Conservation (phyloP, 2,113 vertebrate genomes). For the Syrmaticus mikado region DNA sequence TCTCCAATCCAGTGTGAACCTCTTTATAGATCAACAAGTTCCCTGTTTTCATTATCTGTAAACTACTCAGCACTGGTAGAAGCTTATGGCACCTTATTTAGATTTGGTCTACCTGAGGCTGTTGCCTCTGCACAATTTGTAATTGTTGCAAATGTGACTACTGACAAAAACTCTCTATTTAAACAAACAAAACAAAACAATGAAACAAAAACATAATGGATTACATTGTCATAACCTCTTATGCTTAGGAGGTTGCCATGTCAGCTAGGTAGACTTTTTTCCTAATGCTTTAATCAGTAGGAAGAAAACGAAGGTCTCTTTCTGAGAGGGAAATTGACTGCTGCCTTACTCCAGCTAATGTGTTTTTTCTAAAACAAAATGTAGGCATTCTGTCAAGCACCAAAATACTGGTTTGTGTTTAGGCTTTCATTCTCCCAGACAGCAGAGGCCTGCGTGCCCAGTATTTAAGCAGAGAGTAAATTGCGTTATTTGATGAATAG, state of each 20-base stretch:
- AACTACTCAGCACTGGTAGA: background rate
- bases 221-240: background rate
- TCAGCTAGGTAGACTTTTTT: background rate
- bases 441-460: background rate
- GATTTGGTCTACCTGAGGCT: slow-evolving; percentile 9
- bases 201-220: background rate
- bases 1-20: background rate
- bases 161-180: background rate
- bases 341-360: background rate
- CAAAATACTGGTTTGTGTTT: background rate
- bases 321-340: background rate
- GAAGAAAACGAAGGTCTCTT: background rate
- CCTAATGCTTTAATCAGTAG: background rate
- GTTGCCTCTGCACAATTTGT: background rate
- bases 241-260: background rate
- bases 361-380: background rate
- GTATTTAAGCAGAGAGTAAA: background rate
- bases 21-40: background rate
- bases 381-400: background rate
- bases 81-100: background rate
- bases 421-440: slow-evolving; percentile 9
- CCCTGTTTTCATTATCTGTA: background rate
- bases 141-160: background rate
- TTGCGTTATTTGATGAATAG: background rate
- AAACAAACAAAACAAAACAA: background rate